Percentiles rank a stretch among this genome's conserved stretches.
Evolutionary conservation across 2,113 vertebrate species (phyloP).

Genomic region (Pteropus alecto): DNA sequence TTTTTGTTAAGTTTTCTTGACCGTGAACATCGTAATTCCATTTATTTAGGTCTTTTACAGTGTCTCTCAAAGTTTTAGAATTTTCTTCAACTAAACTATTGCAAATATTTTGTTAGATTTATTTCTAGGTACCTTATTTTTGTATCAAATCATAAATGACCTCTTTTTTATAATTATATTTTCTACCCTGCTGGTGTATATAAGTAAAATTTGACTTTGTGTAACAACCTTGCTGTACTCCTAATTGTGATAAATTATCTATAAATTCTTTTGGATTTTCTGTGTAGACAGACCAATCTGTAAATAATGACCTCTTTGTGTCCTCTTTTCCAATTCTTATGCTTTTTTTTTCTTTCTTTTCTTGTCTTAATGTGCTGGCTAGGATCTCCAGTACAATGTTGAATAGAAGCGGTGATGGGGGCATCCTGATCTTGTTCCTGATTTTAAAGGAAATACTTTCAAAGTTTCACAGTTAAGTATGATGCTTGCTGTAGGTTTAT

Average conservation of each 20-base stretch:
- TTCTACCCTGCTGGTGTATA: background rate
- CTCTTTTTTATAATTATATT: slow-evolving; percentile 2
- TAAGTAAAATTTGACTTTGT: slow-evolving; percentile 10
- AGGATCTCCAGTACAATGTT: slow-evolving; percentile 64
- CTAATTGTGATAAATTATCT: slow-evolving; percentile 23
- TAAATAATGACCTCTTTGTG: slow-evolving; percentile 59
- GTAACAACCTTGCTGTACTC: background rate
- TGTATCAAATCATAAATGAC: background rate
- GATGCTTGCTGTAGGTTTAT: slow-evolving; percentile 59
- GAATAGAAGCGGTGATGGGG: slow-evolving; percentile 63
- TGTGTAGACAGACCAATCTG: background rate
- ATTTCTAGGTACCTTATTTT: slow-evolving; percentile 18
- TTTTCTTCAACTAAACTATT: slow-evolving; percentile 30
- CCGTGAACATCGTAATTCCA: background rate
- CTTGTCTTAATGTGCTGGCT: slow-evolving; percentile 64
- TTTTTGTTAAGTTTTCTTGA: slow-evolving; percentile 37
- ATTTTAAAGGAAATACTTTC: slow-evolving; percentile 69
- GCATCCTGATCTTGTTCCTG: slow-evolving; percentile 63
- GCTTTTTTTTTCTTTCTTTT: background rate
- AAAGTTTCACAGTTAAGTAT: slow-evolving; percentile 71
- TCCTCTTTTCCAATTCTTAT: slow-evolving; percentile 47
- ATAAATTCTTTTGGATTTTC: slow-evolving; percentile 46
- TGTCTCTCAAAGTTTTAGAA: slow-evolving; percentile 14
- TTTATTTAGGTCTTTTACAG: background rate
- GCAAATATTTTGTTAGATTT: slow-evolving; percentile 29